Conservation (phyloP, 2,797 vertebrate genomes). For the Ceyx erithaca region DNA sequence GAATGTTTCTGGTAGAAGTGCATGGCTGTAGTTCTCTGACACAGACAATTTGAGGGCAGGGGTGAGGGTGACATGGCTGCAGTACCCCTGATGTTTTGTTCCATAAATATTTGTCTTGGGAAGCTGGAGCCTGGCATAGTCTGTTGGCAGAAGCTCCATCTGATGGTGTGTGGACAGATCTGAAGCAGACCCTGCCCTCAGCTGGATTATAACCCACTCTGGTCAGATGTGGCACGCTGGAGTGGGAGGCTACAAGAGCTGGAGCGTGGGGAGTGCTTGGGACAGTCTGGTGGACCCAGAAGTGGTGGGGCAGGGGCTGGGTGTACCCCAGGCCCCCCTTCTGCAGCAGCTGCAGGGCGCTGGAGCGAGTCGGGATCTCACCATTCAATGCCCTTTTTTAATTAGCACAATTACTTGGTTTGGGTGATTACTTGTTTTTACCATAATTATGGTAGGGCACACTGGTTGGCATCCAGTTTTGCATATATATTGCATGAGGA, state of each 20-base stretch:
- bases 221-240: background rate
- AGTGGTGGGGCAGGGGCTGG: rapidly evolving
- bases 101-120: background rate
- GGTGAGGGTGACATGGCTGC: background rate
- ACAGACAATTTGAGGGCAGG: background rate
- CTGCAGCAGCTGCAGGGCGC: background rate
- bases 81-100: background rate
- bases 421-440: background rate
- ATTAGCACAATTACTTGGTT: background rate
- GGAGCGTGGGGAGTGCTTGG: background rate
- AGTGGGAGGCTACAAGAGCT: background rate
- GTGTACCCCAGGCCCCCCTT: background rate
- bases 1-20: background rate
- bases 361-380: background rate
- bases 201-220: background rate
- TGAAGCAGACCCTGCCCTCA: background rate
- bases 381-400: background rate
- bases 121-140: background rate
- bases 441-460: too few species aligned
- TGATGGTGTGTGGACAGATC: background rate
- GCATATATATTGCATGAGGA: background rate
- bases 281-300: background rate
- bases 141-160: rapidly evolving
- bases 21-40: background rate
- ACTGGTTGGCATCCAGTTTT: background rate